These are phyloP conservation scores for Steromphala cineraria DNA, from an alignment of 2,888 invertebrate species.

Conservation along the genomic window DNA sequence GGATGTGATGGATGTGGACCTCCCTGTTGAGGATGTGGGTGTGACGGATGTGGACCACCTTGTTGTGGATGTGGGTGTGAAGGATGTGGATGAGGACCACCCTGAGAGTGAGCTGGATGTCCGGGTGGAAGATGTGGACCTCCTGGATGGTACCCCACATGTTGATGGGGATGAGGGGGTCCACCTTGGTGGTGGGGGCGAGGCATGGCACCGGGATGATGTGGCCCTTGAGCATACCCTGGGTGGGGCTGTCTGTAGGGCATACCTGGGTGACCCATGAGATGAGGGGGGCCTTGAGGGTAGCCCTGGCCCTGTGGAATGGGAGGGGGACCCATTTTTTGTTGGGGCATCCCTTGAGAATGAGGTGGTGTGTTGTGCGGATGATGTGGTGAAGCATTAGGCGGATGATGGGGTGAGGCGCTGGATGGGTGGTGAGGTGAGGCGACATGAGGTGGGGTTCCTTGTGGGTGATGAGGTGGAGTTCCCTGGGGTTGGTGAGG, in stretches of 20 bases:
- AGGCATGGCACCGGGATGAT: conserved; percentile 25
- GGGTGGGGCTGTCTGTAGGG: conserved; percentile 25
- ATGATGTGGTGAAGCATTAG: not conserved
- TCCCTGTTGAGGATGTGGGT: not conserved
- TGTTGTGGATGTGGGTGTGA: conserved; percentile 25
- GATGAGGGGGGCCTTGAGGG: conserved; percentile 23
- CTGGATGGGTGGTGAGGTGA: conserved; percentile 8
- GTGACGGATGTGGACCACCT: conserved; percentile 29
- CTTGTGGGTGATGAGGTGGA: not conserved
- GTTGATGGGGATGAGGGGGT: not conserved
- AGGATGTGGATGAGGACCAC: conserved; percentile 25
- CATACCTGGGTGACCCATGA: conserved; percentile 16
- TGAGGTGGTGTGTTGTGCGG: conserved; percentile 21
- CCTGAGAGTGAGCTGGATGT: conserved; percentile 21
- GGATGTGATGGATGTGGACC: conserved; percentile 24
- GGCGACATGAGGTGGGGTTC: not conserved
- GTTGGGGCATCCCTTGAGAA: conserved; percentile 20
- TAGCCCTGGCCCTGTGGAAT: conserved; percentile 24
- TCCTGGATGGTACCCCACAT: conserved; percentile 23
- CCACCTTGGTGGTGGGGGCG: conserved; percentile 31
- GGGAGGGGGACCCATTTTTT: conserved; percentile 22
- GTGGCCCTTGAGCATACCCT: conserved; percentile 27
- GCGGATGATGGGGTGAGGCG: not conserved
- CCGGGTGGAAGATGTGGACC: conserved; percentile 27
- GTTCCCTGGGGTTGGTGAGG: not conserved